Evolutionary conservation across 2,888 invertebrate genomes (phyloP), one percentile per base, ranked within the genome.

Genomic region (Acanthococcus lagerstroemiae): DNA sequence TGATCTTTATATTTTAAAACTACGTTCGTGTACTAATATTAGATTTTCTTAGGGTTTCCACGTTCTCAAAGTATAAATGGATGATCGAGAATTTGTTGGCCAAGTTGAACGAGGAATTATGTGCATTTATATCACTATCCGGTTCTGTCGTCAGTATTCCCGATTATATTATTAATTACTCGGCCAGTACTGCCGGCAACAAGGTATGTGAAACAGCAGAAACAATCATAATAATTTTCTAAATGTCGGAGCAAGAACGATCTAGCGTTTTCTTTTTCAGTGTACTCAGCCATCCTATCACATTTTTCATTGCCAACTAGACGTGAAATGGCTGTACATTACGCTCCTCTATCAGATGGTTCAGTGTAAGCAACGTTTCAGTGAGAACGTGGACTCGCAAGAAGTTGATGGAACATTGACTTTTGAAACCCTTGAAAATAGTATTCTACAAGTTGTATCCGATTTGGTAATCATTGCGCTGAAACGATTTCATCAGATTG

Each of bases 281-380:
- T 69, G 80, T 78, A 76, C 76, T 68, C 76, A 78, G 66, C 75
- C 78, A 9, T 75, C 76, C n/a, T 79, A 78, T 71, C 80, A 80
- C 67, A 72, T 78, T 68, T 79, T 78, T 67, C 80, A 81, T 71
- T 69, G 77, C 55, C 78, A 80, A 68, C 70, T 80, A 67, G 80
- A 81, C 67, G 69, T 80, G 37, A 73, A 78, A 24, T 80, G 80
- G 80, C 72, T 77, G 17, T 74, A 76, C 55, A 65, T 79, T 4
- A 74, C 76, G 1, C 68, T 72, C 12, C 45, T 69, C 52, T 56
- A 70, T 45, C 66, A 70, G 57, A n/a, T 70, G 22, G 57, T 71
- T 55, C 68, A 70, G 46, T 58, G 66, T 56, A 60, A 63, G 55
- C 60, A 71, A 69, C 17, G 66, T 71, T 19, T 72, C 71, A 26